Percentiles rank a stretch among this genome's conserved stretches.
These are phyloP conservation scores for Caloenas nicobarica DNA, from an alignment of 2,113 vertebrate genomes.

Conservation along the genomic window DNA sequence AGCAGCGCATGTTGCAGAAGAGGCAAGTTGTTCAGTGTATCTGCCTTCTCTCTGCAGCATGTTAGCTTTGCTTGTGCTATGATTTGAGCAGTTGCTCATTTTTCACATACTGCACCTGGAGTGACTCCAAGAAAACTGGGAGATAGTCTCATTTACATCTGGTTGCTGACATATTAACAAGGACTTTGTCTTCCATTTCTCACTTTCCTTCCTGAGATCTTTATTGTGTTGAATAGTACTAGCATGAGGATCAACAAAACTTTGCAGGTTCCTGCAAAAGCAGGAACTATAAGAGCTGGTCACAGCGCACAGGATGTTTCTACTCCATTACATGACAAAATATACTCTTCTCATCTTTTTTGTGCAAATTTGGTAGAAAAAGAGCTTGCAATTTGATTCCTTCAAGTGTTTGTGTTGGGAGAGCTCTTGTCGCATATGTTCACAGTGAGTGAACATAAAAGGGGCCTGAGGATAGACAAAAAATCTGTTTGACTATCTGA, in stretches of 20 bases:
- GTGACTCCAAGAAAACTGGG: neutral
- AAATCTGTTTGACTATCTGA: constrained; percentile 68
- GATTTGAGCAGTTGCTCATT: neutral
- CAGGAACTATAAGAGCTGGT: neutral
- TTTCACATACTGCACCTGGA: neutral
- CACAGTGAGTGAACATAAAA: constrained; percentile 59
- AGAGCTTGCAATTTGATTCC: constrained; percentile 46
- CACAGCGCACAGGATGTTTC: neutral
- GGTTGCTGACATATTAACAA: neutral
- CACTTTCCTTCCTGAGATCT: neutral
- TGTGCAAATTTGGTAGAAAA: constrained; percentile 20
- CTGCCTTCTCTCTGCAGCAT: neutral
- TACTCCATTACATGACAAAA: neutral
- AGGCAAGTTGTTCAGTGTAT: neutral
- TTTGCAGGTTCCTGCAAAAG: neutral
- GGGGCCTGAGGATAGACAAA: constrained; percentile 62
- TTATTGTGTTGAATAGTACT: neutral
- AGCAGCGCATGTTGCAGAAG: neutral
- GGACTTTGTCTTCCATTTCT: neutral
- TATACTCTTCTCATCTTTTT: neutral
- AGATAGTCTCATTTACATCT: neutral
- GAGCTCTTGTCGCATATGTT: constrained; percentile 62
- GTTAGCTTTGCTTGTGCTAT: neutral
- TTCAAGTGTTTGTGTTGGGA: constrained; percentile 59
- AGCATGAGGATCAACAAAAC: neutral